A percentile compares a stretch with the other conserved stretches of the same genome.
These are phyloP conservation scores for Neofelis nebulosa DNA, from an alignment of 2,113 vertebrate species.

Conservation along the genomic window DNA sequence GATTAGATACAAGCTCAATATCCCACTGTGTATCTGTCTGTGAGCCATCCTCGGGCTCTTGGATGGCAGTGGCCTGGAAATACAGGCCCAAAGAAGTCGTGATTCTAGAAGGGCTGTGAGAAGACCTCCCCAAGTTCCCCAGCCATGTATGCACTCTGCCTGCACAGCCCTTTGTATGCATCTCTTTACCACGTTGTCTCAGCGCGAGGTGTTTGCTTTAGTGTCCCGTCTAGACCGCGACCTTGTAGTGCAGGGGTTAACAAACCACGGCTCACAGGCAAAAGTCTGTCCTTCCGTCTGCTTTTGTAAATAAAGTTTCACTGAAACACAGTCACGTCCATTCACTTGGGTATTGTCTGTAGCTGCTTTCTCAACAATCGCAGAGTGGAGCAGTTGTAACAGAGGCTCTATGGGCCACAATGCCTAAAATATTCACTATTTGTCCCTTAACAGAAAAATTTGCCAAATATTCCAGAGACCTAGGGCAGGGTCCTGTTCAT, in stretches of 20 bases:
- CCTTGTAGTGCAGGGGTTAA: background rate
- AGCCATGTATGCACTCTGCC: background rate
- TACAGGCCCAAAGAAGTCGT: background rate
- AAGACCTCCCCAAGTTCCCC: background rate
- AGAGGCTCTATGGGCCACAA: background rate
- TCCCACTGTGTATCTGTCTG: background rate
- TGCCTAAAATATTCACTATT: background rate
- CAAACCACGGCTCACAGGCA: background rate
- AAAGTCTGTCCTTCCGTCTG: background rate
- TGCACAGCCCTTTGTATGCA: background rate
- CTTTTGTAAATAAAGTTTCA: background rate
- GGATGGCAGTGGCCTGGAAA: slow-evolving; percentile 6
- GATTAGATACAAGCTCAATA: background rate
- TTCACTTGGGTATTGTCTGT: background rate
- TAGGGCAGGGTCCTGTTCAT: background rate
- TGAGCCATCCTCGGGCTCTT: slow-evolving; percentile 17
- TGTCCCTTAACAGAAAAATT: background rate
- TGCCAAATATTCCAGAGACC: background rate
- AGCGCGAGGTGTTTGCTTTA: background rate
- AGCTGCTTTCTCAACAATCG: background rate
- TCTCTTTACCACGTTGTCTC: background rate
- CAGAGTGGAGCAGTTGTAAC: background rate
- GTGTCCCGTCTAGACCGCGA: background rate
- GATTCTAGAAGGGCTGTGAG: background rate
- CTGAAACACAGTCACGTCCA: background rate